Percentiles rank a stretch among this genome's conserved stretches.
Conservation (phyloP, 2,888 invertebrate species). For the Tuta absoluta region DNA sequence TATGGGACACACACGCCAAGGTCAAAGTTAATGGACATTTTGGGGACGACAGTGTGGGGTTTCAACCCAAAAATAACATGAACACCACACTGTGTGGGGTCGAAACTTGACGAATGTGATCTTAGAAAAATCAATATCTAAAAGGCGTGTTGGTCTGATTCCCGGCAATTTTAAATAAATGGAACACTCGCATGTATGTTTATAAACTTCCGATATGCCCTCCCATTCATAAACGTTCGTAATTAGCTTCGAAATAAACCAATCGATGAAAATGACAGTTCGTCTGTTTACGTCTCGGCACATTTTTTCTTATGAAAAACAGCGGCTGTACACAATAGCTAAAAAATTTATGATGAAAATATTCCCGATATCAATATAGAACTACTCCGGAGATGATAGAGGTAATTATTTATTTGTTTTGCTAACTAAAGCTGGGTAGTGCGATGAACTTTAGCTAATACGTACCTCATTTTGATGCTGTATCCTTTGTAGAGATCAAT, state of each 20-base stretch:
- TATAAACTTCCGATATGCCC: slow-evolving; percentile 45
- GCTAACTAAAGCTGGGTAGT: slow-evolving; percentile 68
- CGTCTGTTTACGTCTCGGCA: slow-evolving; percentile 63
- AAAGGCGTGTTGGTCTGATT: slow-evolving; percentile 19
- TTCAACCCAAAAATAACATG: slow-evolving; percentile 34
- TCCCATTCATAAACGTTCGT: slow-evolving; percentile 71
- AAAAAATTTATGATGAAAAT: slow-evolving; percentile 57
- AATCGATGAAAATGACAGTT: slow-evolving; percentile 67
- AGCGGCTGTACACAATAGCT: slow-evolving; percentile 49
- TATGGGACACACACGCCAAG: slow-evolving; percentile 10
- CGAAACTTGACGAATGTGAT: slow-evolving; percentile 40
- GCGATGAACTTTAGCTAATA: slow-evolving; percentile 63
- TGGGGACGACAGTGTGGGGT: slow-evolving; percentile 10
- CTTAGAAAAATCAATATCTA: slow-evolving; percentile 52
- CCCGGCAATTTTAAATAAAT: background rate
- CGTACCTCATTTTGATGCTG: slow-evolving; percentile 77
- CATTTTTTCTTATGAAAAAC: slow-evolving; percentile 52
- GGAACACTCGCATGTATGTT: background rate
- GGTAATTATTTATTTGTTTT: slow-evolving; percentile 78
- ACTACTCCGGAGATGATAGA: slow-evolving; percentile 56
- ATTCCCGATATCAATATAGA: slow-evolving; percentile 64
- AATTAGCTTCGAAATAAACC: slow-evolving; percentile 64
- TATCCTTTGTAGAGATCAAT: slow-evolving; percentile 77
- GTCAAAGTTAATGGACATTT: slow-evolving; percentile 17
- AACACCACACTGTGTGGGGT: slow-evolving; percentile 39